Percentiles rank a stretch among this genome's conserved stretches.
phyloP scores from a whole-genome alignment of 2,888 invertebrate genomes.

The Monoplex corrugatus region DNA sequence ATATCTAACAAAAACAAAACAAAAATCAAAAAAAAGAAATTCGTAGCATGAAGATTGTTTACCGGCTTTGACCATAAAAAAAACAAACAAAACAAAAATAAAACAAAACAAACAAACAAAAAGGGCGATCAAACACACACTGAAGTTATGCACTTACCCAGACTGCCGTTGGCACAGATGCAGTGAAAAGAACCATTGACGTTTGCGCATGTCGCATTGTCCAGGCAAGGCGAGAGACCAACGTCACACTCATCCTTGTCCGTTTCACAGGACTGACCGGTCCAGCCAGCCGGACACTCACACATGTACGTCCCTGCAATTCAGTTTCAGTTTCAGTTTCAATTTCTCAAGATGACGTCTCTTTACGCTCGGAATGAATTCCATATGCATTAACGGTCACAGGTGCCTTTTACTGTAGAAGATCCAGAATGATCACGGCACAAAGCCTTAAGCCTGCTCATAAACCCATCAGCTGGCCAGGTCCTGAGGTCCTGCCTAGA shows the following conservation, averaged over 20 bases:
- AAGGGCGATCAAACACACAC: too few species aligned
- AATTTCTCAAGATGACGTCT: not conserved
- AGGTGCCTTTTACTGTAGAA: not conserved
- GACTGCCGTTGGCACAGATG: not conserved
- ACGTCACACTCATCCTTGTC: slow-evolving; percentile 1
- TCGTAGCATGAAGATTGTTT: too few species aligned
- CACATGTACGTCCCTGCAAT: not conserved
- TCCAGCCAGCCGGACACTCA: not conserved
- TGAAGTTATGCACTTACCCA: too few species aligned
- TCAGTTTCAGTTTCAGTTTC: not conserved
- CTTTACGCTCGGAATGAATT: not conserved
- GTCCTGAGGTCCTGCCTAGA: too few species aligned
- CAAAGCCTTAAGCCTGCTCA: too few species aligned
- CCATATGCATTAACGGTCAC: not conserved
- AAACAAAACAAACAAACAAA: too few species aligned
- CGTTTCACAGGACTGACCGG: not conserved
- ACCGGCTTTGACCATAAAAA: too few species aligned
- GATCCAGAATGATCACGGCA: not conserved
- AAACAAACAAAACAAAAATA: too few species aligned
- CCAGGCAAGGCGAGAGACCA: not conserved
- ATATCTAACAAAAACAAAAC: too few species aligned
- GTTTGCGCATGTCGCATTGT: not conserved
- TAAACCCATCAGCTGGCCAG: too few species aligned
- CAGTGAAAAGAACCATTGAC: not conserved
- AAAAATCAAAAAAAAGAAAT: too few species aligned